A percentile compares a stretch with the other conserved stretches of the same genome.
Conservation (phyloP, 2,113 vertebrate genomes). For the Tor tambroides region DNA sequence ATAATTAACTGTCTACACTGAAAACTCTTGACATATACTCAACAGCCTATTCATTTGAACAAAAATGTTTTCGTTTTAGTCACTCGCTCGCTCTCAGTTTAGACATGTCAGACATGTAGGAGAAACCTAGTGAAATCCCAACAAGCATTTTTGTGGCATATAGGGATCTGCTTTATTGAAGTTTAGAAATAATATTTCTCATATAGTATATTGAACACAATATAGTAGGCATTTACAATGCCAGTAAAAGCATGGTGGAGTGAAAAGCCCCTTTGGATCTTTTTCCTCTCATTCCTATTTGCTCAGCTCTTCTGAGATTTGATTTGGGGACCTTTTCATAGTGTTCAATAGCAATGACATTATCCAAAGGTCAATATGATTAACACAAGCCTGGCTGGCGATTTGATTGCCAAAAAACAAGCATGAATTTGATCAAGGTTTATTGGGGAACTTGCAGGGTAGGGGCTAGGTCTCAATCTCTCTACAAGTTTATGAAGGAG, state of each 20-base stretch:
- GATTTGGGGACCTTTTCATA: constrained; percentile 57
- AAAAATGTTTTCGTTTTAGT: neutral
- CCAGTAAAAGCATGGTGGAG: neutral
- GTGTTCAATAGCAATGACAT: constrained; percentile 60
- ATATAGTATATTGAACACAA: neutral
- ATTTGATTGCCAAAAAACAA: constrained; percentile 56
- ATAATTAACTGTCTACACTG: neutral
- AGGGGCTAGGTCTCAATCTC: constrained; percentile 36
- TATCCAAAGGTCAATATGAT: constrained; percentile 61
- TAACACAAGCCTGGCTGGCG: constrained; percentile 55
- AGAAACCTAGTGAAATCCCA: neutral
- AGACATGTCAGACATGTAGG: neutral
- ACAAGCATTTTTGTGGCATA: neutral
- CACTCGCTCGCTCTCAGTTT: neutral
- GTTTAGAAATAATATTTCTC: neutral
- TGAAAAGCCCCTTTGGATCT: constrained; percentile 27
- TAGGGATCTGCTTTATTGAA: neutral
- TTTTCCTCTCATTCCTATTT: constrained; percentile 39
- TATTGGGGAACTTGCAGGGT: constrained; percentile 38
- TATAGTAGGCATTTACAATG: constrained; percentile 5
- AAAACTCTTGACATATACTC: neutral
- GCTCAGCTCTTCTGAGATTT: constrained; percentile 44
- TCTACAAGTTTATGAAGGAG: constrained; percentile 41
- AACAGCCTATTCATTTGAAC: neutral
- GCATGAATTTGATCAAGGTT: constrained; percentile 54